Conservation (phyloP, 2,113 vertebrate genomes). For the Thryonomys swinderianus region DNA sequence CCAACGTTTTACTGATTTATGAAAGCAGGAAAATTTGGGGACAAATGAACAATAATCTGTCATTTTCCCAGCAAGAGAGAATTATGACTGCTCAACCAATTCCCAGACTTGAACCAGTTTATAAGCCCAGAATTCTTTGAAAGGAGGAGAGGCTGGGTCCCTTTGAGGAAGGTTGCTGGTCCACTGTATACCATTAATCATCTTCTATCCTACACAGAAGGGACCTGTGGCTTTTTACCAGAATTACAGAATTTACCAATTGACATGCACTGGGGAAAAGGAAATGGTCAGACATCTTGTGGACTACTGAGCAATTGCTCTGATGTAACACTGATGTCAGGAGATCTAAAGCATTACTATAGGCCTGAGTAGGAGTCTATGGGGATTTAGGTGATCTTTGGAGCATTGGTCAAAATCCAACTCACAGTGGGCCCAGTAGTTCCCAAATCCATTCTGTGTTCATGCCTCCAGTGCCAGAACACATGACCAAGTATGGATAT, state of each 20-base stretch:
- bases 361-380: not conserved
- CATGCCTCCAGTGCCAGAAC: not conserved
- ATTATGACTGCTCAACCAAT: not conserved
- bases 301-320: not conserved
- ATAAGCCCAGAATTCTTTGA: not conserved
- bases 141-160: not conserved
- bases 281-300: not conserved
- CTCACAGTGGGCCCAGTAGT: not conserved
- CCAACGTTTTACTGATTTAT: not conserved
- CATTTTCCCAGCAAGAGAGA: not conserved
- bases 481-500: not conserved
- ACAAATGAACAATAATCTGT: not conserved
- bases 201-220: not conserved
- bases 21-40: not conserved
- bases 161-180: not conserved
- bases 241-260: too few species aligned
- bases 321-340: not conserved
- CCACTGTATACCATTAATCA: not conserved
- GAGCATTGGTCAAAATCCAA: not conserved
- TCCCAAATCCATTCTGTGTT: not conserved
- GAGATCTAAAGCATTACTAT: not conserved
- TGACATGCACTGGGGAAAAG: not conserved
- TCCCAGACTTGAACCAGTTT: not conserved
- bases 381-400: not conserved
- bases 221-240: not conserved